Conservation (phyloP, 2,113 vertebrate species). For the Cryptomyrus ogoouensis region DNA sequence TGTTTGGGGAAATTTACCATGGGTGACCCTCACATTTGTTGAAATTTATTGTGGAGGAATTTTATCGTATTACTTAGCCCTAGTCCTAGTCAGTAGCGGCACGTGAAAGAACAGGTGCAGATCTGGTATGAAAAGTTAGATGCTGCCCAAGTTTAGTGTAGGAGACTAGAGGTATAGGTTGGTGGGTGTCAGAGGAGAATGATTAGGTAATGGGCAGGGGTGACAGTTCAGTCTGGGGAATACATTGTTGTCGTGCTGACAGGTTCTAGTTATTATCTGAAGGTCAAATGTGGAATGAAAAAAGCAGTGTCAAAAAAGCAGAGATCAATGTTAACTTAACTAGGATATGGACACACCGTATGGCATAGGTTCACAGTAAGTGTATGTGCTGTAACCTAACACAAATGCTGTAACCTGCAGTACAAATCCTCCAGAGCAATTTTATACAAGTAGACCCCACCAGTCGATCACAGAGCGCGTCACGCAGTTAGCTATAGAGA, state of each 20-base stretch:
- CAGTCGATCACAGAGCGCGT: constrained; percentile 25
- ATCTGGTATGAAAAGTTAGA: not conserved
- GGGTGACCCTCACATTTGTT: not conserved
- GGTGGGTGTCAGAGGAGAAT: not conserved
- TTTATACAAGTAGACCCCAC: constrained; percentile 23
- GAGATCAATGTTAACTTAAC: not conserved
- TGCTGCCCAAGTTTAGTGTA: not conserved
- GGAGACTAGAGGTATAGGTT: not conserved
- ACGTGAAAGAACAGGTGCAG: no score
- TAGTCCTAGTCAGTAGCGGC: not conserved
- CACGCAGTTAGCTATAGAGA: constrained; percentile 28
- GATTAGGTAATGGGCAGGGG: not conserved
- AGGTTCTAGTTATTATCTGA: not conserved
- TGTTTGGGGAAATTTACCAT: not conserved
- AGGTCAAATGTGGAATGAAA: not conserved
- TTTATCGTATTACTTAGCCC: not conserved
- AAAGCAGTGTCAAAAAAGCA: not conserved
- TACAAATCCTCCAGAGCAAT: constrained; percentile 27
- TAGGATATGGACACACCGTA: not conserved
- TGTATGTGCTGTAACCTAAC: not conserved
- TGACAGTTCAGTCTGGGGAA: not conserved
- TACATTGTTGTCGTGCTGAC: not conserved
- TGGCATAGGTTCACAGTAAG: not conserved
- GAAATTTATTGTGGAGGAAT: not conserved
- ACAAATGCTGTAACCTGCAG: constrained; percentile 38